Evolutionary conservation across 1,140 invertebrate genomes (phyloP).

Genomic region (Ectropis grisescens): DNA sequence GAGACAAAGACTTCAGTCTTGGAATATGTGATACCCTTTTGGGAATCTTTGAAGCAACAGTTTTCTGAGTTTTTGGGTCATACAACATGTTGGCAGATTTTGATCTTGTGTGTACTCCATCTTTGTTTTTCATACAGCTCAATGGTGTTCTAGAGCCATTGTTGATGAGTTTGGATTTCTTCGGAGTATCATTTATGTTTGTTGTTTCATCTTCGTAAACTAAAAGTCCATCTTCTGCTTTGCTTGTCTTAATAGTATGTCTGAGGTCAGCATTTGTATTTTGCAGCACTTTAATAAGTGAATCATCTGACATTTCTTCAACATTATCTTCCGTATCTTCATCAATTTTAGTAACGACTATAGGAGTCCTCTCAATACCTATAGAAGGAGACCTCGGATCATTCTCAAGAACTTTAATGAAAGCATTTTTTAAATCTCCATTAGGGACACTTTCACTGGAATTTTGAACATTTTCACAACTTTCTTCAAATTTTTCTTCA

Average conservation of each 20-base stretch:
- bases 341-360: conserved; percentile 37
- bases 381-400: conserved; percentile 63
- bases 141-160: conserved; percentile 50
- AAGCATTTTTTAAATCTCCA: conserved; percentile 26
- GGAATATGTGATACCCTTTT: conserved; percentile 55
- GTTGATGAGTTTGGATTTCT: conserved; percentile 37
- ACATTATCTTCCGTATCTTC: conserved; percentile 36
- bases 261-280: conserved; percentile 38
- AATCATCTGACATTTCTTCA: conserved; percentile 61
- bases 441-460: conserved; percentile 9
- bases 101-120: conserved; percentile 35
- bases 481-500: conserved; percentile 32
- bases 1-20: conserved; percentile 44
- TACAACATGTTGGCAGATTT: conserved; percentile 49
- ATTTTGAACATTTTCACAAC: conserved; percentile 17
- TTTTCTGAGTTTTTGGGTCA: conserved; percentile 30
- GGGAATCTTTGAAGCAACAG: conserved; percentile 19
- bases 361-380: conserved; percentile 63
- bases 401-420: conserved; percentile 39
- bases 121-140: conserved; percentile 63
- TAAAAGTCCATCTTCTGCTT: conserved; percentile 38
- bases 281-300: conserved; percentile 49
- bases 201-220: conserved; percentile 55
- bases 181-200: conserved; percentile 35
- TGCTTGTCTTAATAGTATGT: conserved; percentile 13